Percentiles rank a stretch among this genome's conserved stretches.
phyloP scores from a whole-genome alignment of 2,888 invertebrate species.

The Nephrocerus scutellatus region DNA sequence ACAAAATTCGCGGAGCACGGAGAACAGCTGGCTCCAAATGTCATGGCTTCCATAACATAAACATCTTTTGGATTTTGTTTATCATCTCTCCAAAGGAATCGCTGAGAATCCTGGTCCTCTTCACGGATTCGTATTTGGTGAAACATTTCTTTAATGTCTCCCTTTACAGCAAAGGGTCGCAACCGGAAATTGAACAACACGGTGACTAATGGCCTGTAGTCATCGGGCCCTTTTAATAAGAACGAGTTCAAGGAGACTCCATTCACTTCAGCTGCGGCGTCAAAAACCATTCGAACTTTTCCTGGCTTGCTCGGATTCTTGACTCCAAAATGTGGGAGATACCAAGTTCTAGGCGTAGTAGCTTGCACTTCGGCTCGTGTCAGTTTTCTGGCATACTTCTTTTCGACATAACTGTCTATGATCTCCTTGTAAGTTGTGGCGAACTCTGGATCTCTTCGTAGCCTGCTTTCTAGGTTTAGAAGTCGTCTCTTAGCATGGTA shows the following conservation, averaged over 20 bases:
- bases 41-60: constrained; percentile 25
- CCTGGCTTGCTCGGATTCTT: constrained; percentile 26
- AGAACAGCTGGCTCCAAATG: constrained; percentile 23
- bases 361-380: neutral
- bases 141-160: constrained; percentile 37
- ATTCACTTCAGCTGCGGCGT: constrained; percentile 27
- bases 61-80: neutral
- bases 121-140: constrained; percentile 27
- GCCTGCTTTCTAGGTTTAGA: constrained; percentile 14
- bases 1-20: constrained; percentile 21
- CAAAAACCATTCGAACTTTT: constrained; percentile 30
- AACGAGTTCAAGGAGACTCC: constrained; percentile 26
- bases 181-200: constrained; percentile 32
- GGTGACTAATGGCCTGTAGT: constrained; percentile 25
- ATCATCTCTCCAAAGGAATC: constrained; percentile 27
- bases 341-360: constrained; percentile 22
- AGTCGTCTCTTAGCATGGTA: constrained; percentile 15
- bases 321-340: constrained; percentile 24
- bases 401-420: constrained; percentile 9
- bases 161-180: constrained; percentile 25
- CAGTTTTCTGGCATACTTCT: constrained; percentile 7
- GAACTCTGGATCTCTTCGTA: constrained; percentile 11
- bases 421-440: constrained; percentile 2
- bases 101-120: constrained; percentile 27
- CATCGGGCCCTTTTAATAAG: constrained; percentile 29